These are phyloP conservation scores for Sciurus niger DNA, from an alignment of 2,113 vertebrate species.

Conservation along the genomic window DNA sequence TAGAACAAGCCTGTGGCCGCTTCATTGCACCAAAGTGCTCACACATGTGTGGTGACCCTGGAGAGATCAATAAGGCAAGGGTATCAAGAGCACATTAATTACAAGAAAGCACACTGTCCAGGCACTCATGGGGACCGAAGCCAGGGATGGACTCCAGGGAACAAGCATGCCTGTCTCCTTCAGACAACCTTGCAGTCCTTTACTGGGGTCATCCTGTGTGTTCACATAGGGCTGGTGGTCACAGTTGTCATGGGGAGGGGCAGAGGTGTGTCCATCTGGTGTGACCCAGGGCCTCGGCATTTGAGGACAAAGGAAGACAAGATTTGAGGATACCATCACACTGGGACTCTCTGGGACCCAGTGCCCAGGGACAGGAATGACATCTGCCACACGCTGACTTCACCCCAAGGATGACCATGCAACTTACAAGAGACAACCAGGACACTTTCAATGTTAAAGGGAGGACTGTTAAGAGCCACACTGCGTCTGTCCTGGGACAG, in stretches of 20 bases:
- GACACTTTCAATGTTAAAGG: neutral
- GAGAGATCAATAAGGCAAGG: neutral
- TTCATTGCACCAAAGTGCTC: neutral
- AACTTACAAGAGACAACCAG: neutral
- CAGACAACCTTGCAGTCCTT: neutral
- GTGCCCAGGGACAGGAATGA: neutral
- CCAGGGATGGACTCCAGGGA: neutral
- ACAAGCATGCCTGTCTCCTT: neutral
- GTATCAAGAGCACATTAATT: neutral
- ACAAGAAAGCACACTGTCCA: neutral
- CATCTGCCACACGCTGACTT: neutral
- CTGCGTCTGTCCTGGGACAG: neutral
- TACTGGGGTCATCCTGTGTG: neutral
- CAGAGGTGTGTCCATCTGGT: neutral
- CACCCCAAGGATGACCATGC: neutral
- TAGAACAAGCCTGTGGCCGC: rapidly evolving
- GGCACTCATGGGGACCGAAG: rapidly evolving
- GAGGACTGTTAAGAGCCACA: rapidly evolving
- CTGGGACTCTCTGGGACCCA: neutral
- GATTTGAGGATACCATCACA: neutral
- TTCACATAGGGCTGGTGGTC: neutral
- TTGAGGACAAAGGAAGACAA: neutral
- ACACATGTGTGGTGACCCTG: neutral
- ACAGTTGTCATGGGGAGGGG: neutral
- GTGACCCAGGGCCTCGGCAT: neutral